Conservation (phyloP, 2,888 invertebrate genomes). For the Tubulanus polymorphus region DNA sequence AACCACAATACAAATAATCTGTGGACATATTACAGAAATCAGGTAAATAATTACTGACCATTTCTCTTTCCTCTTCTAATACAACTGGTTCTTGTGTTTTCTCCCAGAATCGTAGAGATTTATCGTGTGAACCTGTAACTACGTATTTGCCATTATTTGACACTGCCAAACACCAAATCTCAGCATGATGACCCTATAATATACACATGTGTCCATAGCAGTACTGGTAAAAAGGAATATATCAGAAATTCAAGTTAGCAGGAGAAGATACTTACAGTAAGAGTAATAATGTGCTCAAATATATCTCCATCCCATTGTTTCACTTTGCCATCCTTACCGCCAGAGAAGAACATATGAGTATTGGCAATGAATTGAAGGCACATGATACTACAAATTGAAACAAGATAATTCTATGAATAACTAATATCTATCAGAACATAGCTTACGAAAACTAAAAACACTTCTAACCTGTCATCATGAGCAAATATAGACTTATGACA, state of each 20-base stretch:
- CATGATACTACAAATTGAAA: constrained; percentile 65
- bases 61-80: constrained; percentile 84
- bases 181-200: constrained; percentile 74
- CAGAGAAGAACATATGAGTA: constrained; percentile 90
- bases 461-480: constrained; percentile 72
- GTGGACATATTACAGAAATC: not conserved
- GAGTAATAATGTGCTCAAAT: constrained; percentile 72
- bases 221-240: not conserved
- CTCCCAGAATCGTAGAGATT: constrained; percentile 79
- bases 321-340: constrained; percentile 87
- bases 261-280: constrained; percentile 61
- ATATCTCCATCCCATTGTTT: constrained; percentile 97
- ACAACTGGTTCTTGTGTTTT: constrained; percentile 84
- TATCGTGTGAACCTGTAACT: constrained; percentile 80
- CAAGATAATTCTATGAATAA: not conserved
- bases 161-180: constrained; percentile 70
- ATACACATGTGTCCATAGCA: not conserved
- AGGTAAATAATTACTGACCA: constrained; percentile 32
- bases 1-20: not conserved
- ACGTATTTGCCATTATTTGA: constrained; percentile 75
- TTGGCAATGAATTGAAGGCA: constrained; percentile 81
- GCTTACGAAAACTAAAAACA: constrained; percentile 1
- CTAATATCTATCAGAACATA: not conserved
- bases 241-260: not conserved
- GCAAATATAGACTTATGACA: constrained; percentile 91